A percentile compares a stretch with the other conserved stretches of the same genome.
These are phyloP conservation scores for Gambusia yucatana DNA, from an alignment of 2,797 vertebrate species.

Conservation along the genomic window DNA sequence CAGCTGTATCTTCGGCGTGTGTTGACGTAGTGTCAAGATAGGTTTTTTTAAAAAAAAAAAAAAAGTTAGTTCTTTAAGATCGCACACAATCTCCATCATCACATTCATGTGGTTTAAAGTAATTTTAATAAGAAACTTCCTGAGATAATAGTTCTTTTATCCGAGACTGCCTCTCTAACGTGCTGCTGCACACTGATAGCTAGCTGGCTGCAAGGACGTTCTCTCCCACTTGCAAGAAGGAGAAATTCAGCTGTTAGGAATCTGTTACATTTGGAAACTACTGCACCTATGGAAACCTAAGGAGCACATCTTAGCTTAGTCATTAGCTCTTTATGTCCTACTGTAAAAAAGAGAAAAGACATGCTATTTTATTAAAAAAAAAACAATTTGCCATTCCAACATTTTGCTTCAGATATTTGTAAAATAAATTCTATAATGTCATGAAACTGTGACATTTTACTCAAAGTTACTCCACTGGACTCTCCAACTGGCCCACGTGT, in stretches of 20 bases:
- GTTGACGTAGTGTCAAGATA: background rate
- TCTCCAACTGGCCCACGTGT: background rate
- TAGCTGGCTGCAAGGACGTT: background rate
- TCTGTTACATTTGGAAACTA: background rate
- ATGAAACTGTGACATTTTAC: background rate
- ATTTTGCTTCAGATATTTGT: background rate
- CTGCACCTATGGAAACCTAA: no score
- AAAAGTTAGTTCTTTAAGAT: constrained; percentile 22
- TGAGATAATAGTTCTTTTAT: background rate
- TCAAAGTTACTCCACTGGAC: background rate
- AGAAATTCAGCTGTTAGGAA: background rate
- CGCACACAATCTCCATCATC: constrained; percentile 24
- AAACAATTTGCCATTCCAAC: background rate
- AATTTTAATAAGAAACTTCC: background rate
- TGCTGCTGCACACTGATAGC: background rate
- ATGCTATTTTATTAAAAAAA: background rate
- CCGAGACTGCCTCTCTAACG: background rate
- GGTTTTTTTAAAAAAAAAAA: background rate
- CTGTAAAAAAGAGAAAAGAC: background rate
- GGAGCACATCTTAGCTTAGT: background rate
- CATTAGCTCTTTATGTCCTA: background rate
- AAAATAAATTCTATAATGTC: background rate
- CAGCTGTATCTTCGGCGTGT: constrained; percentile 14
- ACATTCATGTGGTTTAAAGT: background rate
- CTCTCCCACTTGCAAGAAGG: background rate